Percentiles rank a stretch among this genome's conserved stretches.
phyloP scores from a whole-genome alignment of 2,113 vertebrate species.

The Catharus fuscescens region DNA sequence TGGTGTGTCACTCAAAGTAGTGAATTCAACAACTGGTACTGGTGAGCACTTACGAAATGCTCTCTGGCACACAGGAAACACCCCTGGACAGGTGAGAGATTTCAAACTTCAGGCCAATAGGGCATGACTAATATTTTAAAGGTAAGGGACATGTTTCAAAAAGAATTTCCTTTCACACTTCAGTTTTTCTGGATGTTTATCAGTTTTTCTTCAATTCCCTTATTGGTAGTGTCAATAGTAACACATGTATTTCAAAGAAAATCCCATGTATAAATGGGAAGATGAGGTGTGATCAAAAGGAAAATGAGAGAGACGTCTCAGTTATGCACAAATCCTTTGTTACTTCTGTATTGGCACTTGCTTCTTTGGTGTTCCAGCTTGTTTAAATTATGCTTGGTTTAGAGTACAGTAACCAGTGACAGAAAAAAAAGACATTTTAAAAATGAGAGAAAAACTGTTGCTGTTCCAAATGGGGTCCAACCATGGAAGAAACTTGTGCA shows the following conservation, averaged over 20 bases:
- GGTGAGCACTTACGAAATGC: slow-evolving; percentile 96
- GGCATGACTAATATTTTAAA: background rate
- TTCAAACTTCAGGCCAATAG: background rate
- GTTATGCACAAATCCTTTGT: background rate
- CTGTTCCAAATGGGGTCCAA: background rate
- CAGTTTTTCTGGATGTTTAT: background rate
- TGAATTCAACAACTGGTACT: slow-evolving; percentile 93
- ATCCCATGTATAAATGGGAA: background rate
- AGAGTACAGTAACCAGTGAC: background rate
- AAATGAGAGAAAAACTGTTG: background rate
- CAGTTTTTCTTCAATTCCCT: background rate
- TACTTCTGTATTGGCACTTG: background rate
- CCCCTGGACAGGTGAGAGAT: slow-evolving; percentile 87
- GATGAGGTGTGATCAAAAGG: background rate
- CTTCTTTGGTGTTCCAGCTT: slow-evolving; percentile 6
- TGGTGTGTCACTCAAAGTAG: slow-evolving; percentile 96
- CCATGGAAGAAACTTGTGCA: background rate
- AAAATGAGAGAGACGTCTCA: background rate
- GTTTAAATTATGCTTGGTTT: background rate
- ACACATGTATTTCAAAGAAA: background rate
- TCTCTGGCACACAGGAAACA: slow-evolving; percentile 97
- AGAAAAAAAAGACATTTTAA: background rate
- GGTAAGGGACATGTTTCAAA: background rate
- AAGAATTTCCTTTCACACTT: background rate
- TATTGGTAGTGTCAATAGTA: background rate